These are phyloP conservation scores for Thomomys bottae DNA, from an alignment of 2,113 vertebrate species.

Conservation along the genomic window DNA sequence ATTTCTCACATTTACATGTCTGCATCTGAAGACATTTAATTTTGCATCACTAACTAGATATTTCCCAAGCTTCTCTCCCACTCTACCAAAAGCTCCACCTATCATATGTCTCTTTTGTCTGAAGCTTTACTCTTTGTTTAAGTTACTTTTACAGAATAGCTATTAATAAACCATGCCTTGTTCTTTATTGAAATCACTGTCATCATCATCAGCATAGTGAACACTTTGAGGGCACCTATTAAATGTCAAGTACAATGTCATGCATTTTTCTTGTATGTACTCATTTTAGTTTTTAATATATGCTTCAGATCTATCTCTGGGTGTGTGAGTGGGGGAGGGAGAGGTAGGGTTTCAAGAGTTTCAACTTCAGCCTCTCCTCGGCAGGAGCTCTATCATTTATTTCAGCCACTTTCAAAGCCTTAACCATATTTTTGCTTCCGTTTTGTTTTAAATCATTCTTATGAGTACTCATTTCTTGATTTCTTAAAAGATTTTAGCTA, in stretches of 20 bases:
- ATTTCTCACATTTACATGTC: background rate
- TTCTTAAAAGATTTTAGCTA: slow-evolving; percentile 47
- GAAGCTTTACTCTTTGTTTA: background rate
- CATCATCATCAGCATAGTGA: background rate
- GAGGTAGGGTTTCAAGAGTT: no score
- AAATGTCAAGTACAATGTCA: background rate
- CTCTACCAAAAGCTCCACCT: background rate
- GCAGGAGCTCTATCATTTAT: no score
- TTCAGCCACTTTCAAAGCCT: no score
- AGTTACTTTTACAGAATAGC: slow-evolving; percentile 3
- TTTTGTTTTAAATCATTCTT: background rate
- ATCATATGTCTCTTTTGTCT: background rate
- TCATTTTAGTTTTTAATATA: background rate
- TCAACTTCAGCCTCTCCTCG: no score
- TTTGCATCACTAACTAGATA: background rate
- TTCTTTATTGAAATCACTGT: background rate
- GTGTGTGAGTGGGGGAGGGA: no score
- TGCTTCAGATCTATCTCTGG: no score
- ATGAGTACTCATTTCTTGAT: background rate
- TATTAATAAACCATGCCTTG: slow-evolving; percentile 31
- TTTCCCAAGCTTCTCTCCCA: background rate
- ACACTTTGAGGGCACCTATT: background rate
- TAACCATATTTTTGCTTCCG: no score
- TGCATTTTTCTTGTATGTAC: background rate
- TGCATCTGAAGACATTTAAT: background rate